Base-by-base conservation (phyloP, 2,113 vertebrate genomes). In the Jaculus jaculus region DNA sequence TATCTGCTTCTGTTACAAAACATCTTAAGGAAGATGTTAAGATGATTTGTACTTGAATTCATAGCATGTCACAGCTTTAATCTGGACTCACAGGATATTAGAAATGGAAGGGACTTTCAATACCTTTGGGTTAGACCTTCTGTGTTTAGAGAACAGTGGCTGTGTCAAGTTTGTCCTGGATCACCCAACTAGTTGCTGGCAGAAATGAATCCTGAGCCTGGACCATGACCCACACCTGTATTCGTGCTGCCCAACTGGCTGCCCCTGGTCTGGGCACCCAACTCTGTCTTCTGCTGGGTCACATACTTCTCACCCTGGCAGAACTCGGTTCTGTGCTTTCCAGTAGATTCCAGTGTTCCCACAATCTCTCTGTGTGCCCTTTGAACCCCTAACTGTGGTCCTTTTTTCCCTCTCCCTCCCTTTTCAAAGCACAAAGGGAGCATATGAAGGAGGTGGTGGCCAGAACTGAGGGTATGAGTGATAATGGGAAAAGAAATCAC, bases 401-500 rank as follows among this genome's bases (percentile, higher is more conserved):
- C 21, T 8, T 18, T 30, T 16, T 69, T 75, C 54, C 71, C 2
- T 15, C 32, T 60, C 4, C 15, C 16, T 77, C 32, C 23, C 39
- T 82, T 66, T 82, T 37, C n/a, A 73, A 34, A 93, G 28, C 8
- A 7, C 24, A 30, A 5, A 91, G 74, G 73, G 20, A 66, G 8
- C 42, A 12, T 8, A 16, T 18, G 54, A 32, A 84, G 63, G 73
- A 24, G 72, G 74, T 2, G 0, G 7, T 24, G 30, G 71, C 83
- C 42, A 26, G 91, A 90, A 78, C 72, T 17, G 30, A 79, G 65
- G 85, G 63, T 85, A 91, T 7, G 7, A 8, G 28, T 83, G n/a
- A n/a, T 92, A 68, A 90, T 88, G 71, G 82, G 61, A 71, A 26
- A 93, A 37, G 78, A 90, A 90, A 71, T 68, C 90, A 72, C 74